Percentiles rank a stretch among this genome's conserved stretches.
Conservation (phyloP, 2,113 vertebrate species). For the Xiphorhynchus elegans region DNA sequence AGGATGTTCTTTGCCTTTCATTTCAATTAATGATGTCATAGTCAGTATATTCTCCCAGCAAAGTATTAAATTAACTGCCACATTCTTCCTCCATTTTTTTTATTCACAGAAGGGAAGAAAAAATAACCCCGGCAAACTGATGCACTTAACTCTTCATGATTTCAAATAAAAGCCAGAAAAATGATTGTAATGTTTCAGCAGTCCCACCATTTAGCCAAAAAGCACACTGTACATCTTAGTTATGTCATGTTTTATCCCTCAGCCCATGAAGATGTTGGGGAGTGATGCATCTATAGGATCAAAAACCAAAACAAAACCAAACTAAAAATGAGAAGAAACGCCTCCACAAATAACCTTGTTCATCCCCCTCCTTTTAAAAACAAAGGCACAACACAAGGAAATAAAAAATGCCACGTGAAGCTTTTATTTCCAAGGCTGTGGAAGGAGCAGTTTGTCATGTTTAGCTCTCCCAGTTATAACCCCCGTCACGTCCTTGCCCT, state of each 20-base stretch:
- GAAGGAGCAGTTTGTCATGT: background rate
- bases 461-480: background rate
- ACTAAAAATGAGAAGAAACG: background rate
- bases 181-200: constrained; percentile 48
- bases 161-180: constrained; percentile 66
- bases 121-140: constrained; percentile 31
- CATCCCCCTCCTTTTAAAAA: constrained; percentile 12
- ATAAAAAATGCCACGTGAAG: constrained; percentile 29
- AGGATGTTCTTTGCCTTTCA: constrained; percentile 20
- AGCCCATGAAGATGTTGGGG: constrained; percentile 13
- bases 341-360: constrained; percentile 34
- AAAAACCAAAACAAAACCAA: background rate
- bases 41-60: constrained; percentile 28
- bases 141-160: constrained; percentile 62
- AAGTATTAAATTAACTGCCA: constrained; percentile 49
- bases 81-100: constrained; percentile 22
- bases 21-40: constrained; percentile 47
- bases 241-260: constrained; percentile 60
- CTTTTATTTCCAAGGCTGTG: background rate
- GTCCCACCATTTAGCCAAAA: constrained; percentile 37
- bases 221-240: constrained; percentile 56
- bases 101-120: background rate
- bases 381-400: background rate
- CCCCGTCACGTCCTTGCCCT: background rate
- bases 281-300: background rate